phyloP scores from a whole-genome alignment of 2,797 vertebrate species.

The Taenioides sp. region DNA sequence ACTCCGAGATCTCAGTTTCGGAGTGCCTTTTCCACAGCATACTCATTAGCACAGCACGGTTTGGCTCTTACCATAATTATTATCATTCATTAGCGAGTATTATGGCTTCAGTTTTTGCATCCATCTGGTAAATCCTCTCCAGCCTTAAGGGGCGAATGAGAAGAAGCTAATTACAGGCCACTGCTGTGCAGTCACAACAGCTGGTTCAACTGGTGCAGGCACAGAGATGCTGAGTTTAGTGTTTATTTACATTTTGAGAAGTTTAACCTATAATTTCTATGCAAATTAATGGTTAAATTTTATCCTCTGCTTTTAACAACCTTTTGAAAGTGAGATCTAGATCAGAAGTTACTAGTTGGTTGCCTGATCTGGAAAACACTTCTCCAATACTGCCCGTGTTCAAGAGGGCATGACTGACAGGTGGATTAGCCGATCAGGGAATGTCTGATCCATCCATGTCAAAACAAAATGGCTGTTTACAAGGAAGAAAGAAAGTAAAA shows the following conservation, averaged over 20 bases:
- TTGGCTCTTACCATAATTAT: slow-evolving; percentile 57
- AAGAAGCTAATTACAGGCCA: slow-evolving; percentile 63
- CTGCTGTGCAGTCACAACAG: slow-evolving; percentile 49
- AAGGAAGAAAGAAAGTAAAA: no score
- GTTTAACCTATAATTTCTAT: background rate
- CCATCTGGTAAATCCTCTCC: slow-evolving; percentile 63
- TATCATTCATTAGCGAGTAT: slow-evolving; percentile 56
- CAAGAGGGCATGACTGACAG: no score
- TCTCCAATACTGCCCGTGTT: no score
- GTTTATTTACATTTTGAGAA: background rate
- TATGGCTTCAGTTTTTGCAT: slow-evolving; percentile 54
- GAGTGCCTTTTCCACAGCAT: slow-evolving; percentile 19
- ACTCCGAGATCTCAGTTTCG: background rate
- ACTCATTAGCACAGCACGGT: slow-evolving; percentile 40
- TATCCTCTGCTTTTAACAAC: background rate
- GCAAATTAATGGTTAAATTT: background rate
- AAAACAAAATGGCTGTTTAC: no score
- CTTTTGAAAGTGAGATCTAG: background rate
- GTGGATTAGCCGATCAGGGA: no score
- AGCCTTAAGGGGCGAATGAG: slow-evolving; percentile 48
- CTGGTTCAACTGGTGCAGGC: slow-evolving; percentile 48
- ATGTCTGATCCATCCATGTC: no score
- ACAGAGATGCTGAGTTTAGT: slow-evolving; percentile 20
- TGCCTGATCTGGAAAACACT: no score
- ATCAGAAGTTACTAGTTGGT: background rate